Base-by-base conservation (phyloP, 2,888 invertebrate genomes). In the Hypselothyrea guttata region DNA sequence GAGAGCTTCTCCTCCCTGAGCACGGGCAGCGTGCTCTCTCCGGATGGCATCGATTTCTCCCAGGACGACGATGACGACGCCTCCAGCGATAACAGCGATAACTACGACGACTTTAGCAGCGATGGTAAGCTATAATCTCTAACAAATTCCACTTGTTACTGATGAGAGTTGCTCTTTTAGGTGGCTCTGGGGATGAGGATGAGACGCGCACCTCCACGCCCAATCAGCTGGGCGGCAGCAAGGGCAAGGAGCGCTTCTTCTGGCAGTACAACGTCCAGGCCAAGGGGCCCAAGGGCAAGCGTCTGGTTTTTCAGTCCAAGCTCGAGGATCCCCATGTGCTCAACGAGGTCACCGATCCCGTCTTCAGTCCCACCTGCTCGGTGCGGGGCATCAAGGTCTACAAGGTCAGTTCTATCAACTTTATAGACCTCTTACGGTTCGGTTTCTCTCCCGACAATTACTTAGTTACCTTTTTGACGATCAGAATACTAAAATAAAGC, bases 231-330 rank as follows among this genome's bases (percentile, higher is more conserved):
- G 82, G 88, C 2, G 65, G 85, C 30, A 85, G 87, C 62, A 89
- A 88, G 67, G 96, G 95, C 89, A 95, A 94, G 76, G 97, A 97
- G 86, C 92, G 95, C 62, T 98, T 93, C 90, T 98, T 99, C 89
- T 99, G 99, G 98, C 98, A 98, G 89, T 99, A 99, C 90, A 99
- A 99, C 91, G 97, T 98, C 0, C 98, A 98, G 91, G 96, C 98
- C 1, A 98, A 99, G 91, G 98, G 99, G 1, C 98, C 98, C 4
- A 98, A 99, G 91, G 98, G 98, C 35, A 97, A 97, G 89, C 92
- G 97, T 66, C 91, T 97, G 63, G 94, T 96, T 42, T 92, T 97
- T 79, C 95, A 96, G 89, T 94, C 95, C 45, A 95, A 96, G 86
- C 93, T 95, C 34, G 95, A 95, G 86, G 97, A 98, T 91, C 98